A percentile compares a stretch with the other conserved stretches of the same genome.
These are phyloP conservation scores for Abscondita cerata DNA, from an alignment of 2,888 invertebrate species.

Conservation along the genomic window DNA sequence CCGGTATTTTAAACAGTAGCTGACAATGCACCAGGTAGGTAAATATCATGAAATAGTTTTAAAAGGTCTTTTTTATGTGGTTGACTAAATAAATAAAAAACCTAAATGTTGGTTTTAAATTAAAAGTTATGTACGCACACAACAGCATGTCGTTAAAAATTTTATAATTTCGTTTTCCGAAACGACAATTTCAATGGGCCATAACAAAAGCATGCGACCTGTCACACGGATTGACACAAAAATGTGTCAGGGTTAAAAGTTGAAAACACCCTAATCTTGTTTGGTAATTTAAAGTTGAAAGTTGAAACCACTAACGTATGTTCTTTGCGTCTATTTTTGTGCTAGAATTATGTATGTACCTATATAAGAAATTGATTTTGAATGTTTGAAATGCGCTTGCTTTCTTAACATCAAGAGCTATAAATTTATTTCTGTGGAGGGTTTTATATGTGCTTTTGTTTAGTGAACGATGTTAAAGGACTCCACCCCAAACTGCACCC, in stretches of 20 bases:
- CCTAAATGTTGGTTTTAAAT: too few species aligned
- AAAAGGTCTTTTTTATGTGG: slow-evolving; percentile 10
- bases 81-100: neutral
- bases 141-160: too few species aligned
- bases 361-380: too few species aligned
- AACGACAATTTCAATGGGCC: slow-evolving; percentile 14
- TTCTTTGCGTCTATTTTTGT: too few species aligned
- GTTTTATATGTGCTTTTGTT: slow-evolving; percentile 21
- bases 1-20: slow-evolving; percentile 41
- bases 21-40: slow-evolving; percentile 36
- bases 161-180: neutral
- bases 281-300: slow-evolving; percentile 26
- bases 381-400: too few species aligned
- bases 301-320: too few species aligned
- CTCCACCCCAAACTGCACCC: slow-evolving; percentile 40
- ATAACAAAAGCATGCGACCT: slow-evolving; percentile 39
- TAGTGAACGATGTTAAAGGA: slow-evolving; percentile 31
- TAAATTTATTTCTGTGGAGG: slow-evolving; percentile 15
- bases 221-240: slow-evolving; percentile 42
- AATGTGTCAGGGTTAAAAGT: slow-evolving; percentile 39
- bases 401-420: too few species aligned
- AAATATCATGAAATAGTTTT: slow-evolving; percentile 30
- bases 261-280: slow-evolving; percentile 29
- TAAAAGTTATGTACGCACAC: too few species aligned
- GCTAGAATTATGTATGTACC: too few species aligned